A percentile compares a stretch with the other conserved stretches of the same genome.
phyloP scores from a whole-genome alignment of 1,140 invertebrate species.

The Andrena cerasifolii region DNA sequence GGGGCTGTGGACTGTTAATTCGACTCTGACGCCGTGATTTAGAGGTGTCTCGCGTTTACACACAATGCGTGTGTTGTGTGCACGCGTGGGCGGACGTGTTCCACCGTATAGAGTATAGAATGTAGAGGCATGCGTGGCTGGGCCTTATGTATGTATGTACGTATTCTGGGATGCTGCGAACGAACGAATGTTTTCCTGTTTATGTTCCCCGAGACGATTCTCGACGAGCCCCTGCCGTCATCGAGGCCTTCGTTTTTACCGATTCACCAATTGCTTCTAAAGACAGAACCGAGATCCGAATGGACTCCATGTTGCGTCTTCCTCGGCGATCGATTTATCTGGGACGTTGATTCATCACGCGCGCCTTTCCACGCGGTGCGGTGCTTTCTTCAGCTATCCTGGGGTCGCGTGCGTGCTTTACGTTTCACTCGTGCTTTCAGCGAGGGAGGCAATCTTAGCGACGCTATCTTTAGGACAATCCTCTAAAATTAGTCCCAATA shows the following conservation, averaged over 20 bases:
- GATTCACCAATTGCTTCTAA: neutral
- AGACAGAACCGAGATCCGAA: neutral
- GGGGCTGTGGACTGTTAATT: constrained; percentile 43
- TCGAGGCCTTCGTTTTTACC: neutral
- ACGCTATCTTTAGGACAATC: no score
- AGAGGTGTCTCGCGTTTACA: constrained; percentile 60
- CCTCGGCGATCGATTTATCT: neutral
- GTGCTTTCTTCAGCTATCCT: no score
- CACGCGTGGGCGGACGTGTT: constrained; percentile 28
- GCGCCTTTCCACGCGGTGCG: no score
- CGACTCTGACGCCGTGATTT: constrained; percentile 57
- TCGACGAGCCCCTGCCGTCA: neutral
- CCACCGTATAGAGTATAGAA: no score
- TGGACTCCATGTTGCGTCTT: neutral
- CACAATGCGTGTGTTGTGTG: constrained; percentile 30
- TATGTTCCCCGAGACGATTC: neutral
- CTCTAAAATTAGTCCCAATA: constrained; percentile 38
- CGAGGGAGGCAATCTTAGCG: no score
- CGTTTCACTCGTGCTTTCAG: neutral
- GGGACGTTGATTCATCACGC: constrained; percentile 1
- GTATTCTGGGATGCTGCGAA: constrained; percentile 46
- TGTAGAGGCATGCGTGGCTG: constrained; percentile 36
- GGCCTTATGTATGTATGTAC: constrained; percentile 44
- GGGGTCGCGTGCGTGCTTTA: no score
- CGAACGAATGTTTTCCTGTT: constrained; percentile 71